Evolutionary conservation across 2,113 vertebrate genomes (phyloP).

Genomic region (Azemiops feae): DNA sequence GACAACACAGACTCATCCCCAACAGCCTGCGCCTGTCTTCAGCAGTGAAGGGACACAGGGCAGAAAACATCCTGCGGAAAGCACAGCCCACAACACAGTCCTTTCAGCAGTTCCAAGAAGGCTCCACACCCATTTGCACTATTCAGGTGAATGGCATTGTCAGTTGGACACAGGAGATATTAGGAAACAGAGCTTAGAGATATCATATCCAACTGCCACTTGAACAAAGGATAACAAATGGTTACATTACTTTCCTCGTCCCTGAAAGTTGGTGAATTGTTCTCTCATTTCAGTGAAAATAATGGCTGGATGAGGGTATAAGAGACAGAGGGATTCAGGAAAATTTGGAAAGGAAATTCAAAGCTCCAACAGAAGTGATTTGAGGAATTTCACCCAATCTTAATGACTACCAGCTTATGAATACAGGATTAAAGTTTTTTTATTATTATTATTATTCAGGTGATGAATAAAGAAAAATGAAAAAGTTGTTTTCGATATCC

Average conservation of each 20-base stretch:
- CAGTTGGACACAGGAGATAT: not conserved
- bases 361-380: not conserved
- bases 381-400: not conserved
- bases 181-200: not conserved
- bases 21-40: too few species aligned
- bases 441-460: not conserved
- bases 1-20: too few species aligned
- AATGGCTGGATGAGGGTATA: not conserved
- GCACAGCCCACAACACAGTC: too few species aligned
- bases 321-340: not conserved
- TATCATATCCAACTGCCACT: not conserved
- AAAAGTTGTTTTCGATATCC: not conserved
- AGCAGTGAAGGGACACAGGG: too few species aligned
- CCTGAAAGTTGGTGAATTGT: not conserved
- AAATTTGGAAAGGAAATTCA: not conserved
- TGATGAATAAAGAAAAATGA: not conserved
- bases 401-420: not conserved
- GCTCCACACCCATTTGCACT: too few species aligned
- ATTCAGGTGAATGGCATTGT: too few species aligned
- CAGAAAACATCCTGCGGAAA: too few species aligned
- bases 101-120: too few species aligned
- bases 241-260: not conserved
- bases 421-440: not conserved
- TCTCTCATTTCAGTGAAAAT: not conserved
- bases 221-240: not conserved